phyloP scores from a whole-genome alignment of 2,797 vertebrate species.

The Protosalanx chinensis region DNA sequence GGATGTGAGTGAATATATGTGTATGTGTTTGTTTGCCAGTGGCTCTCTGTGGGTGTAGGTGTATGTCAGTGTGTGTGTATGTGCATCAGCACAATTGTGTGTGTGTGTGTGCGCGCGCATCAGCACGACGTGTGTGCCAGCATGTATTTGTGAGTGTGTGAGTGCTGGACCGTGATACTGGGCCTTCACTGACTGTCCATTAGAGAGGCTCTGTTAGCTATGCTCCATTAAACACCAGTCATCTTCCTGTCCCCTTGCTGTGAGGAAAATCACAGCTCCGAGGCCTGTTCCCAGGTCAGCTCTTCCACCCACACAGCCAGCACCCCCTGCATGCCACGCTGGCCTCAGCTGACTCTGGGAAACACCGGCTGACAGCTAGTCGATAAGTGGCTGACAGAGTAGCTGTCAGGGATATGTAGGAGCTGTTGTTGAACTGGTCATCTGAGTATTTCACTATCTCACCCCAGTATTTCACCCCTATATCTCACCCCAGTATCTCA shows the following conservation, averaged over 20 bases:
- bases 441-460: too few relatives aligned
- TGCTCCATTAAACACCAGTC: slow-evolving; percentile 14
- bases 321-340: background rate
- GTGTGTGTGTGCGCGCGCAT: background rate
- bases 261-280: background rate
- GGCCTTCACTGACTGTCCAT: background rate
- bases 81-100: too few relatives aligned
- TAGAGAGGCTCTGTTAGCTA: slow-evolving; percentile 6
- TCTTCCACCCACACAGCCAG: background rate
- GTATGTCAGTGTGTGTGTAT: background rate
- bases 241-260: slow-evolving; percentile 6
- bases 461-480: too few relatives aligned
- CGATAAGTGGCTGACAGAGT: background rate
- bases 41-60: background rate
- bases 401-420: background rate
- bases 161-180: background rate
- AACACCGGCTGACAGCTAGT: background rate
- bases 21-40: background rate
- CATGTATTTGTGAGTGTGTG: slow-evolving; percentile 4
- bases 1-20: background rate
- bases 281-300: background rate
- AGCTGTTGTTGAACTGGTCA: background rate
- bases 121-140: background rate
- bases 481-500: too few relatives aligned
- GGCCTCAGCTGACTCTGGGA: background rate